phyloP scores from a whole-genome alignment of 2,797 vertebrate genomes.

The Macropodus opercularis region DNA sequence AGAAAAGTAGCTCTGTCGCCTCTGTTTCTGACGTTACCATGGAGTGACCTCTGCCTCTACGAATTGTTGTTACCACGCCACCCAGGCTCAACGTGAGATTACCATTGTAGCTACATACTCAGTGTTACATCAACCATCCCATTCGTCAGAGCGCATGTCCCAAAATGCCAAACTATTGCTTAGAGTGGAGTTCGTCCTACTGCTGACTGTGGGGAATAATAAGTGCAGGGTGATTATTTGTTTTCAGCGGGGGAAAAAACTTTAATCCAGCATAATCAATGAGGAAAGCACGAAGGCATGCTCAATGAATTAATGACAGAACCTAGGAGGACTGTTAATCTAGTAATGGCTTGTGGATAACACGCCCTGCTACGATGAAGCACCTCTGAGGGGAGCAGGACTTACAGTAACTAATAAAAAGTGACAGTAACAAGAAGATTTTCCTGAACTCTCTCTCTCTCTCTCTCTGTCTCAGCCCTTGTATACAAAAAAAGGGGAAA shows the following conservation, averaged over 20 bases:
- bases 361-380: conserved; percentile 43
- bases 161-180: neutral
- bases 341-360: conserved; percentile 61
- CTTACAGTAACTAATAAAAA: conserved; percentile 73
- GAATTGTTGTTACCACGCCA: neutral
- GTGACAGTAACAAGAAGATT: conserved; percentile 70
- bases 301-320: conserved; percentile 50
- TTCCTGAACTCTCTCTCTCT: conserved; percentile 41
- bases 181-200: neutral
- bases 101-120: neutral
- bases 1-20: neutral
- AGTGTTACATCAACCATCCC: neutral
- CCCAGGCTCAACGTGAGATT: neutral
- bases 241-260: conserved; percentile 17
- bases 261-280: conserved; percentile 44
- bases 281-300: conserved; percentile 40
- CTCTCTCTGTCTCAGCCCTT: conserved; percentile 9
- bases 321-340: conserved; percentile 53
- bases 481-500: conserved; percentile 19
- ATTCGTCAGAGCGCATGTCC: neutral
- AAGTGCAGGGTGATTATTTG: conserved; percentile 33
- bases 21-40: neutral
- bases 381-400: conserved; percentile 48
- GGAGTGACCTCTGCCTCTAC: neutral
- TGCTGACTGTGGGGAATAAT: conserved; percentile 19